These are phyloP conservation scores for Onthophagus taurus DNA, from an alignment of 1,140 invertebrate genomes.

Conservation along the genomic window DNA sequence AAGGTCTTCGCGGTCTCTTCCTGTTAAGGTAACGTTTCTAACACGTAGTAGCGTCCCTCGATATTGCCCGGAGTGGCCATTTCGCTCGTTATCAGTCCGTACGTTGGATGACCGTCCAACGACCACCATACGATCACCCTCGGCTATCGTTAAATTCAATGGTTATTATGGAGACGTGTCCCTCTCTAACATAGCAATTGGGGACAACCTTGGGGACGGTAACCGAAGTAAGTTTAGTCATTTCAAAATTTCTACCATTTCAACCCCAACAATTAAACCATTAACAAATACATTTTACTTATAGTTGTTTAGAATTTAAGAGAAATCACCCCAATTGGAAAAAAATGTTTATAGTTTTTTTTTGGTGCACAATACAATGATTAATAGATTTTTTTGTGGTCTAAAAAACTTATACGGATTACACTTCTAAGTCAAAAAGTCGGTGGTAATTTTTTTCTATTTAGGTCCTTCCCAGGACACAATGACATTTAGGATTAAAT, in stretches of 20 bases:
- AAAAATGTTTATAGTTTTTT: neutral
- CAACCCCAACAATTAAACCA: neutral
- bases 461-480: conserved; percentile 15
- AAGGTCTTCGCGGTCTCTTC: too few species aligned
- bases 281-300: neutral
- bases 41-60: conserved; percentile 3
- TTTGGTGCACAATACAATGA: conserved; percentile 8
- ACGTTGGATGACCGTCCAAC: conserved; percentile 12
- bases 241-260: neutral
- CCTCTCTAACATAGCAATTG: too few species aligned
- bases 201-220: too few species aligned
- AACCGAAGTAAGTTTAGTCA: neutral
- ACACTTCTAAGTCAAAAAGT: conserved; percentile 17
- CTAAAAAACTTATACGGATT: conserved; percentile 18
- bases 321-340: neutral
- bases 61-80: conserved; percentile 14
- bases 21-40: too few species aligned
- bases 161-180: too few species aligned
- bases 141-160: conserved; percentile 15
- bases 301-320: neutral
- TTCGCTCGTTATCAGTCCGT: conserved; percentile 15
- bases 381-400: conserved; percentile 16
- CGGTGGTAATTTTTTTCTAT: conserved; percentile 17
- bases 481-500: conserved; percentile 13
- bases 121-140: conserved; percentile 5